Percentiles rank a stretch among this genome's conserved stretches.
phyloP scores from a whole-genome alignment of 2,113 vertebrate species.

The Bubo blakistoni region DNA sequence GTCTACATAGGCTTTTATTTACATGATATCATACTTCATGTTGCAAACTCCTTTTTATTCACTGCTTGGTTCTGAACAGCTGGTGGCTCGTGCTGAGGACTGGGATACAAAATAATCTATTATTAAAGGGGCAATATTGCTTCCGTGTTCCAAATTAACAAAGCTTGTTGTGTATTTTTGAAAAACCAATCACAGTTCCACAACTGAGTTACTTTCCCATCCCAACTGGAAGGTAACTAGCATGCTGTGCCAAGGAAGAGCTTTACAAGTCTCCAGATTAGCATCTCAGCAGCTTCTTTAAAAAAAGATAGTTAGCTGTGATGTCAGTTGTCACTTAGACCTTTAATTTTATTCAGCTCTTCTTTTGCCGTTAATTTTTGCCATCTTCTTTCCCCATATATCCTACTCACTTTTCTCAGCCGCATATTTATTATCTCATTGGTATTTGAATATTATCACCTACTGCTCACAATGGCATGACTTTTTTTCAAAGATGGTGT shows the following conservation, averaged over 20 bases:
- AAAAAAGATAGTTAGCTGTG: neutral
- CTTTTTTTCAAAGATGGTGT: neutral
- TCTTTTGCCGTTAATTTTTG: neutral
- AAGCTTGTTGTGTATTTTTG: neutral
- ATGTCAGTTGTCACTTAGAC: neutral
- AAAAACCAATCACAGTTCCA: neutral
- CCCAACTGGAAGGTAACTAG: neutral
- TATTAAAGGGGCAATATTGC: neutral
- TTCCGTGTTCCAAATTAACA: fast-evolving
- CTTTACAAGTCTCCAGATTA: neutral
- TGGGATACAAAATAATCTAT: neutral
- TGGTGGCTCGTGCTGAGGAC: neutral
- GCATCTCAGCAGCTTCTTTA: neutral
- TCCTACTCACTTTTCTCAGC: neutral
- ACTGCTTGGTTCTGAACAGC: neutral
- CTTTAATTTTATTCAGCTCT: neutral
- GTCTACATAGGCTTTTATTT: neutral
- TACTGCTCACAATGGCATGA: neutral
- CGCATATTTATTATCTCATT: fast-evolving
- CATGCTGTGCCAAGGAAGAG: neutral
- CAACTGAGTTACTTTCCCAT: neutral
- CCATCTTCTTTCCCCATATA: neutral
- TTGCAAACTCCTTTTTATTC: neutral
- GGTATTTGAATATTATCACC: neutral
- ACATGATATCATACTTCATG: too few species aligned